Evolutionary conservation across 1,140 invertebrate genomes (phyloP), one percentile per base, ranked within the genome.

Genomic region (Meloidogyne hapla): DNA sequence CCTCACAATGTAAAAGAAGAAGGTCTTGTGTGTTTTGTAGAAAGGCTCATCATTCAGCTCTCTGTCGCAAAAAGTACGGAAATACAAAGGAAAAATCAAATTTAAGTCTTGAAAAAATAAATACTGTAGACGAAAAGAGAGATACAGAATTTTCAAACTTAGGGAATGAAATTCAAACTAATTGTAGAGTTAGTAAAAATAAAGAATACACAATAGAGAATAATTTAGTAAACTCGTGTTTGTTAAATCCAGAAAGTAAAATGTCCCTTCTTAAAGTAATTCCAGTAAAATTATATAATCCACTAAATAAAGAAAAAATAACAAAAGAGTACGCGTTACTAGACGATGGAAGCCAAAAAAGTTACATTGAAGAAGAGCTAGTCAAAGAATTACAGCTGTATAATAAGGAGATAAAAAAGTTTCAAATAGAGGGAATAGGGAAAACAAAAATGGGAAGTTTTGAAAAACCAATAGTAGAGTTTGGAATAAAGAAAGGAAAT

Each of bases 281-380:
- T 4, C 13, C 26, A 13, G 64, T 66, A 13, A 66, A 26, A 12
- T 28, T 66, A 28, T 66, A 66, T n/a, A 66, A 66, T n/a, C 64
- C 64, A 6, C 2, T 15, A n/a, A n/a, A 66, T 66, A 13, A 2
- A 10, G 38, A 13, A 13, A 12, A 66, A 66, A 66, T 13, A n/a
- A 66, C 15, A 66, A n/a, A n/a, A n/a, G n/a, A 28, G 26, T 66
- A 15, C 13, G 64, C 38, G 3, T 66, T 66, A 15, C 4, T 66
- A 38, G 64, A 66, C n/a, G 64, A 66, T 6, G 64, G 64, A 1
- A 66, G 64, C 38, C 64, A 66, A 10, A 66, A n/a, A 38, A 2
- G 12, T 4, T 66, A 66, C 18, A 66, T 66, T 66, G 64, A 66
- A 12, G 26, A 66, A 66, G n/a, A 66, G 13, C 38, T 66, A 1